Evolutionary conservation across 2,113 vertebrate genomes (phyloP).

Genomic region (Poeciliopsis turrubarensis): DNA sequence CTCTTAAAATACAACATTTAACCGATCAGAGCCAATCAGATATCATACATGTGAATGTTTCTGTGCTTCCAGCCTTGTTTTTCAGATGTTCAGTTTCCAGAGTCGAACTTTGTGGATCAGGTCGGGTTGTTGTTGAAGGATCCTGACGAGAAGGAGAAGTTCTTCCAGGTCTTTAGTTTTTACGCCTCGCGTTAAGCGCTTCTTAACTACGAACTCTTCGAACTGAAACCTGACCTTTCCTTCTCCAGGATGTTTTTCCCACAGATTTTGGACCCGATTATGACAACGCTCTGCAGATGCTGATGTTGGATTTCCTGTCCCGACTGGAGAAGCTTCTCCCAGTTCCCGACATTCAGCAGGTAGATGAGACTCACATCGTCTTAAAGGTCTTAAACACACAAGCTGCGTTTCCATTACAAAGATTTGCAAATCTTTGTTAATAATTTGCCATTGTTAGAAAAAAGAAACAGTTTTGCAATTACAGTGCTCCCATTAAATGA

Average conservation of each 20-base stretch:
- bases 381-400: too few relatives aligned
- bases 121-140: slow-evolving; percentile 70
- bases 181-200: not conserved
- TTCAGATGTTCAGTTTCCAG: slow-evolving; percentile 69
- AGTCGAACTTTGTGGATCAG: slow-evolving; percentile 74
- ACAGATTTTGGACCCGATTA: slow-evolving; percentile 81
- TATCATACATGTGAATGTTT: not conserved
- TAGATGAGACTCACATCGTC: slow-evolving; percentile 18
- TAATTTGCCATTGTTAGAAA: too few relatives aligned
- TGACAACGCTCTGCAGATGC: slow-evolving; percentile 78
- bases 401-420: too few relatives aligned
- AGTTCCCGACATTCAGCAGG: slow-evolving; percentile 75
- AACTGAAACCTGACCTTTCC: not conserved
- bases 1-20: not conserved
- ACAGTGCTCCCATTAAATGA: too few relatives aligned
- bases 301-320: slow-evolving; percentile 82
- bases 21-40: not conserved
- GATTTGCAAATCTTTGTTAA: too few relatives aligned
- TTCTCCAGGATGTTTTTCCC: slow-evolving; percentile 74
- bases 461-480: too few relatives aligned
- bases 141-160: slow-evolving; percentile 65
- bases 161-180: slow-evolving; percentile 70
- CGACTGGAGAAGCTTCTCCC: slow-evolving; percentile 79
- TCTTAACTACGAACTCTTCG: not conserved
- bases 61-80: slow-evolving; percentile 60